These are phyloP conservation scores for Hedya salicella DNA, from an alignment of 2,888 invertebrate species.

Conservation along the genomic window DNA sequence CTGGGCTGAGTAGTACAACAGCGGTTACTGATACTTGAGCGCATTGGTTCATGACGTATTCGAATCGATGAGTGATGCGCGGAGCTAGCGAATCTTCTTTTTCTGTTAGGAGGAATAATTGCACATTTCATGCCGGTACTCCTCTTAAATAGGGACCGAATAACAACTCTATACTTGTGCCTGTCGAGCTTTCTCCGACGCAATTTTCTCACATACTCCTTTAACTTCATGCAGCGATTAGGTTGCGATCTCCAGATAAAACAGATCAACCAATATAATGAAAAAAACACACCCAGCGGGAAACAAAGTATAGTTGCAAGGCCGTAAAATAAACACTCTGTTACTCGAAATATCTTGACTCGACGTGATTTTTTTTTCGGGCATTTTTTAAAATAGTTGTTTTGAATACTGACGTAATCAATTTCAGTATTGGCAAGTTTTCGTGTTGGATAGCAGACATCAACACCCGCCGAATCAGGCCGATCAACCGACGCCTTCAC, in stretches of 20 bases:
- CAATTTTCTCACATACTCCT: background rate
- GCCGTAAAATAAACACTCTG: background rate
- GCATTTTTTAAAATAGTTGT: background rate
- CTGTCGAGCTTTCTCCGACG: slow-evolving; percentile 4
- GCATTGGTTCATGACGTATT: background rate
- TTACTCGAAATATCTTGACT: background rate
- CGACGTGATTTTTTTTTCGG: background rate
- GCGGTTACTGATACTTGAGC: background rate
- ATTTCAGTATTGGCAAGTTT: background rate
- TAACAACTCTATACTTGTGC: background rate
- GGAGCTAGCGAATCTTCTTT: background rate
- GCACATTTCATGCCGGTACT: background rate
- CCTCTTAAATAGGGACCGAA: background rate
- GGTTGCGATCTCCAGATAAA: background rate
- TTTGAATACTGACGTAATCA: background rate
- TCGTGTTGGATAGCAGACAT: background rate
- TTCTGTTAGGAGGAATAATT: background rate
- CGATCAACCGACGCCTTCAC: background rate
- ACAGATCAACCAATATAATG: slow-evolving; percentile 4
- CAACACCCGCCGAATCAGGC: background rate
- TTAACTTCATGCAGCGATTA: background rate
- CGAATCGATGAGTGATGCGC: background rate
- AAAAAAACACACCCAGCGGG: background rate
- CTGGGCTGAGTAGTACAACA: background rate
- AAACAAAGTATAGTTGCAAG: background rate